Evolutionary conservation across 2,113 vertebrate species (phyloP).

Genomic region (Lasiurus borealis): DNA sequence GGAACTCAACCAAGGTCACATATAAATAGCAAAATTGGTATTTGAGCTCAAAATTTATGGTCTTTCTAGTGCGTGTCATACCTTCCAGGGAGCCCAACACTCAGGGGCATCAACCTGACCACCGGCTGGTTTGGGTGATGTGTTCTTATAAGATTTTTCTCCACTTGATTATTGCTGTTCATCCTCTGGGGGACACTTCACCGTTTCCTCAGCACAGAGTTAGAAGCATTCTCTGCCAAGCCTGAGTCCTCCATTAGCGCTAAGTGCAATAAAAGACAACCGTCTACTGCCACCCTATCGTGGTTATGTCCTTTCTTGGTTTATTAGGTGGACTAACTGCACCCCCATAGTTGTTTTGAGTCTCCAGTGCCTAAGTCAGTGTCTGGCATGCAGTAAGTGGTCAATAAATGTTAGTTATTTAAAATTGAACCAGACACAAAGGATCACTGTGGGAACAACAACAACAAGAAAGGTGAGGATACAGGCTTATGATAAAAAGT

Average conservation of each 20-base stretch:
- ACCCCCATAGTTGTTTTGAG: background rate
- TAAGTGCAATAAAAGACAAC: background rate
- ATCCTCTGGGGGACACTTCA: conserved; percentile 22
- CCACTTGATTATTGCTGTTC: background rate
- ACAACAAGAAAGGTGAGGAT: background rate
- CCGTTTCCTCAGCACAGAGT: conserved; percentile 11
- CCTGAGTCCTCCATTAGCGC: background rate
- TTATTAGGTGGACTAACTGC: background rate
- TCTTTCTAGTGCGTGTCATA: background rate
- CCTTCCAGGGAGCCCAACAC: background rate
- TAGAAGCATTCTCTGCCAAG: conserved; percentile 43
- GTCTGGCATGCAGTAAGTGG: background rate
- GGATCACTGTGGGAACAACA: background rate
- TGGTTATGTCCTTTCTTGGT: background rate
- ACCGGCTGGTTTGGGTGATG: background rate
- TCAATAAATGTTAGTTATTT: conserved; percentile 22
- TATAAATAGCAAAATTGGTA: background rate
- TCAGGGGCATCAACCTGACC: background rate
- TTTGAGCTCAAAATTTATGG: background rate
- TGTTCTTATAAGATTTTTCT: background rate
- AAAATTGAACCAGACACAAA: background rate
- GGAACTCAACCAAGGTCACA: background rate
- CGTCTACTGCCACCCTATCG: background rate
- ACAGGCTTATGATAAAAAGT: conserved; percentile 19
- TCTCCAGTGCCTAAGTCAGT: background rate